Evolutionary conservation across 2,888 invertebrate genomes (phyloP).

Genomic region (Polymixis flavicincta): DNA sequence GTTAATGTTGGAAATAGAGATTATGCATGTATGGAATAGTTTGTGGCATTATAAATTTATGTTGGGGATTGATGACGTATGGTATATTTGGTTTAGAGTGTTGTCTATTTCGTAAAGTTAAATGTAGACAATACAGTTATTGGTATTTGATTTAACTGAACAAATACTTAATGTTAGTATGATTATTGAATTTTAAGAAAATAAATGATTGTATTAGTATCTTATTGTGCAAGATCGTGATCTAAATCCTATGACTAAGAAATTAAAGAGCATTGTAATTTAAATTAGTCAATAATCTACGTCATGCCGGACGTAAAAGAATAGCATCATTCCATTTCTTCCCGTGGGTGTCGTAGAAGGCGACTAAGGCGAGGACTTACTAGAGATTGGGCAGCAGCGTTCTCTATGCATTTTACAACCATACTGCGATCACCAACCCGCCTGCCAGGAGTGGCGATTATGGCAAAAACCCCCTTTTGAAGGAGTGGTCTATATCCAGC

Average conservation of each 20-base stretch:
- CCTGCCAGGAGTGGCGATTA: too few species aligned
- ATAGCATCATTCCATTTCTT: too few species aligned
- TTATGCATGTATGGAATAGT: slow-evolving; percentile 5
- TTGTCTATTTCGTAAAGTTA: neutral
- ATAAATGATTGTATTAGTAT: too few species aligned
- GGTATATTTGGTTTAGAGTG: neutral
- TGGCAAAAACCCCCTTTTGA: too few species aligned
- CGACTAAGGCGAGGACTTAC: too few species aligned
- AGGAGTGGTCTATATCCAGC: too few species aligned
- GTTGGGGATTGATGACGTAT: neutral
- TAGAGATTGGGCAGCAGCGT: too few species aligned
- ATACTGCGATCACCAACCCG: too few species aligned
- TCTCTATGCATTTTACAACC: too few species aligned
- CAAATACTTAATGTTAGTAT: neutral
- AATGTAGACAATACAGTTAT: neutral
- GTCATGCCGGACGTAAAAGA: too few species aligned
- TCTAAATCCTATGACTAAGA: too few species aligned
- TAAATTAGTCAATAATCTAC: neutral
- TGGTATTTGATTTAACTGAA: neutral
- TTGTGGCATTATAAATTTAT: neutral
- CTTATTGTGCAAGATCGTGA: neutral
- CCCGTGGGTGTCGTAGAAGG: too few species aligned
- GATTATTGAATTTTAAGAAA: neutral
- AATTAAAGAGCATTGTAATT: neutral
- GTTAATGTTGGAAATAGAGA: slow-evolving; percentile 25